These are phyloP conservation scores for Liodrosophila aerea DNA, from an alignment of 2,888 invertebrate species.

Conservation along the genomic window DNA sequence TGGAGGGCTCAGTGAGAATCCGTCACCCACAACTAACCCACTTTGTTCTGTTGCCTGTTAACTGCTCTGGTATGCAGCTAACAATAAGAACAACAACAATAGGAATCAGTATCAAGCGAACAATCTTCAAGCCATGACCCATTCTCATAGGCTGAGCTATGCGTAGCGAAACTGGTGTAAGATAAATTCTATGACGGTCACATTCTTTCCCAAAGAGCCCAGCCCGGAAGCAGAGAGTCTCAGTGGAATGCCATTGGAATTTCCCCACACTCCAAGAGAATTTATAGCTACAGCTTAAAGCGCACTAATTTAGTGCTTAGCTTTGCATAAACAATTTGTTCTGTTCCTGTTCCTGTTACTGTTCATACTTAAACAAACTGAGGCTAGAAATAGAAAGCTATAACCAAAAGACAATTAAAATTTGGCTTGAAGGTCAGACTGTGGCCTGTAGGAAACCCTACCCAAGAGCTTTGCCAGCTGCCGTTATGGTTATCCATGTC, in stretches of 20 bases:
- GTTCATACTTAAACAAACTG: constrained; percentile 8
- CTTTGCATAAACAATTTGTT: constrained; percentile 40
- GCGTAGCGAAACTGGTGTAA: constrained; percentile 52
- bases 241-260: constrained; percentile 56
- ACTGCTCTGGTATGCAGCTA: constrained; percentile 40
- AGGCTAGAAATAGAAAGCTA: constrained; percentile 66
- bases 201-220: constrained; percentile 68
- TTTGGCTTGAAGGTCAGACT: constrained; percentile 64
- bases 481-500: constrained; percentile 60
- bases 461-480: too few relatives aligned
- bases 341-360: constrained; percentile 22
- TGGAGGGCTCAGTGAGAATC: constrained; percentile 21
- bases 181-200: constrained; percentile 55
- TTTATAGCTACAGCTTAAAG: constrained; percentile 34
- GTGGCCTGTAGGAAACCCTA: constrained; percentile 47
- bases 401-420: constrained; percentile 7
- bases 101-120: constrained; percentile 9
- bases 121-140: constrained; percentile 55
- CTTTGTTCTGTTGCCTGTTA: constrained; percentile 35
- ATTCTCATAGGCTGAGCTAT: constrained; percentile 61
- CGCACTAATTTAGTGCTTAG: constrained; percentile 53
- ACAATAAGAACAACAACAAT: constrained; percentile 18
- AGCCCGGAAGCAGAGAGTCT: constrained; percentile 62
- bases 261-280: constrained; percentile 33
- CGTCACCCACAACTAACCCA: constrained; percentile 62